These are phyloP conservation scores for Struthio camelus DNA, from an alignment of 2,113 vertebrate genomes.

Conservation along the genomic window DNA sequence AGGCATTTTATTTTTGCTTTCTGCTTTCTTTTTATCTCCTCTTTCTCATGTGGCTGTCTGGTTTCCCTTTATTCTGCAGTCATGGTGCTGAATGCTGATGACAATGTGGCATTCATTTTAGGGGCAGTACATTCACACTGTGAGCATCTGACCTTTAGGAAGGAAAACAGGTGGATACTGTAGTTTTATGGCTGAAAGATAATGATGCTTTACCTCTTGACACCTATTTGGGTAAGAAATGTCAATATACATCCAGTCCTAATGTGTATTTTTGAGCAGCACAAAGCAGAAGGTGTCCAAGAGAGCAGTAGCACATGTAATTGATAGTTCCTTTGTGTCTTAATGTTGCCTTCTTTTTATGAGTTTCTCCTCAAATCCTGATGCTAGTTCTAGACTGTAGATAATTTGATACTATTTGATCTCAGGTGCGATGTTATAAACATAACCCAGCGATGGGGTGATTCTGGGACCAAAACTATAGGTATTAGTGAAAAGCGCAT, in stretches of 20 bases:
- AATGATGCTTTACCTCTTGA: constrained; percentile 20
- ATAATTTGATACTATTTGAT: background rate
- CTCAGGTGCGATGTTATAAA: background rate
- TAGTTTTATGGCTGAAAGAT: constrained; percentile 16
- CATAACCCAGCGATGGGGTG: background rate
- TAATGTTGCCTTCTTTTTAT: background rate
- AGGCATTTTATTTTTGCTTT: constrained; percentile 76
- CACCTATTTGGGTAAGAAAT: background rate
- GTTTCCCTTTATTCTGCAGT: constrained; percentile 48
- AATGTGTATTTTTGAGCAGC: background rate
- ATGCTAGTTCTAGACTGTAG: background rate
- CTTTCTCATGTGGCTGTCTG: constrained; percentile 67
- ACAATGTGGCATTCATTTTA: constrained; percentile 34
- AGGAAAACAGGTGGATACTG: background rate
- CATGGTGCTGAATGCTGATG: constrained; percentile 77
- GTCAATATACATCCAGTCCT: background rate
- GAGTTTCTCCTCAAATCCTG: background rate
- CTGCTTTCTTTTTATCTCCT: constrained; percentile 74
- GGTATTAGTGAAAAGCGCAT: background rate
- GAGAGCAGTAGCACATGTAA: background rate
- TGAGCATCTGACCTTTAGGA: background rate
- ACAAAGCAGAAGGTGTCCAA: background rate
- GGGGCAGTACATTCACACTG: constrained; percentile 22
- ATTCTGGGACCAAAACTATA: background rate
- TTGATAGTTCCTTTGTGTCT: background rate